phyloP scores from a whole-genome alignment of 2,888 invertebrate genomes.

The Tromatobia lineatoria region DNA sequence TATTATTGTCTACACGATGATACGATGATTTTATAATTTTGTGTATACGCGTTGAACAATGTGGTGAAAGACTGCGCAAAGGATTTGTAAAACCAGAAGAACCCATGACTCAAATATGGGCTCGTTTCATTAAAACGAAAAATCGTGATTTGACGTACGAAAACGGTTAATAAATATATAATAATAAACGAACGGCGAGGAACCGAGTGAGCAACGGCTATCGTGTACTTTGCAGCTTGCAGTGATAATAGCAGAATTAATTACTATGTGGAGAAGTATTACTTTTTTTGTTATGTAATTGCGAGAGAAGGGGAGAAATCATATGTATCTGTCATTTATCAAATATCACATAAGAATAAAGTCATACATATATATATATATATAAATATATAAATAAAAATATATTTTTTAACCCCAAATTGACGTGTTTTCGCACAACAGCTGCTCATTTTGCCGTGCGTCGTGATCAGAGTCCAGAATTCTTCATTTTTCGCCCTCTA shows the following conservation, averaged over 20 bases:
- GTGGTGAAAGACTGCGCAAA: neutral
- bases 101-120: neutral
- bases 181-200: conserved; percentile 9
- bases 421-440: conserved; percentile 3
- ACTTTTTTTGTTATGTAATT: conserved; percentile 69
- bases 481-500: neutral
- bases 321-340: conserved; percentile 70
- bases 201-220: conserved; percentile 36
- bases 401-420: conserved; percentile 10
- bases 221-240: conserved; percentile 61
- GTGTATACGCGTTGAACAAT: neutral
- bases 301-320: conserved; percentile 65
- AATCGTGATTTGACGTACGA: conserved; percentile 20
- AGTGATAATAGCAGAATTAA: conserved; percentile 74
- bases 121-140: neutral
- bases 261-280: conserved; percentile 73
- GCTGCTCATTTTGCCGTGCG: conserved; percentile 17
- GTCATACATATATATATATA: conserved; percentile 53
- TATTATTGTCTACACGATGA: conserved; percentile 1
- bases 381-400: neutral
- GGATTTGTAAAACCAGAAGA: conserved; percentile 17
- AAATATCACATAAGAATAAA: conserved; percentile 64
- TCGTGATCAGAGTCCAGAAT: conserved; percentile 26
- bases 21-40: conserved; percentile 7
- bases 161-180: conserved; percentile 1